Evolutionary conservation across 2,888 invertebrate genomes (phyloP).

Genomic region (Thera britannica): DNA sequence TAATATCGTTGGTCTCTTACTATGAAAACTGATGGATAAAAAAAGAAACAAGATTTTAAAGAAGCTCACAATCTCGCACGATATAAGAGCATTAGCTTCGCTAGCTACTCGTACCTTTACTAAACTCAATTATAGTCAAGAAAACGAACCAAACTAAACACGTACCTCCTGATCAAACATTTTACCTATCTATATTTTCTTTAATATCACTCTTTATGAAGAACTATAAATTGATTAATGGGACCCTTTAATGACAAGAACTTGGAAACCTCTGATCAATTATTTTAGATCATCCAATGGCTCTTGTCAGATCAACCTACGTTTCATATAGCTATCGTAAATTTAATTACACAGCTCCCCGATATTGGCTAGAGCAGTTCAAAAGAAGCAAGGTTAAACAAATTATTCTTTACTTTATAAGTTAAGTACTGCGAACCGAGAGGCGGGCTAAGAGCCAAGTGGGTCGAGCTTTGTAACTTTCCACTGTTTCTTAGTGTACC

Average conservation of each 20-base stretch:
- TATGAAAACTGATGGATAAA: too few species aligned
- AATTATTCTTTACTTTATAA: conserved; percentile 38
- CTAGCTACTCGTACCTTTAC: background rate
- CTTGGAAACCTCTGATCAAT: too few species aligned
- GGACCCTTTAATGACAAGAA: too few species aligned
- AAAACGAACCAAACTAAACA: background rate
- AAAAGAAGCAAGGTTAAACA: conserved; percentile 42
- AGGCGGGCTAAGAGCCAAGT: conserved; percentile 78
- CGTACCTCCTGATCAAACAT: too few species aligned
- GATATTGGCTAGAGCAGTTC: conserved; percentile 37
- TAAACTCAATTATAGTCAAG: too few species aligned
- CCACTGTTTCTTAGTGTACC: conserved; percentile 62
- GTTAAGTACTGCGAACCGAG: conserved; percentile 40
- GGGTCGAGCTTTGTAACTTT: conserved; percentile 79
- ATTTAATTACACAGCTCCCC: background rate
- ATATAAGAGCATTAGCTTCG: background rate
- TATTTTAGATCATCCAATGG: background rate
- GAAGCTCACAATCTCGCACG: background rate
- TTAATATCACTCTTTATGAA: too few species aligned
- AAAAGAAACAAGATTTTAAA: background rate
- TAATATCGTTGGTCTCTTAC: too few species aligned
- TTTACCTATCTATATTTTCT: too few species aligned
- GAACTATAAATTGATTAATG: too few species aligned
- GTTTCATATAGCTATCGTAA: background rate
- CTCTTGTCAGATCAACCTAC: background rate